Percentiles rank a stretch among this genome's conserved stretches.
Conservation (phyloP, 2,797 vertebrate species). For the Acanthurus tractus region DNA sequence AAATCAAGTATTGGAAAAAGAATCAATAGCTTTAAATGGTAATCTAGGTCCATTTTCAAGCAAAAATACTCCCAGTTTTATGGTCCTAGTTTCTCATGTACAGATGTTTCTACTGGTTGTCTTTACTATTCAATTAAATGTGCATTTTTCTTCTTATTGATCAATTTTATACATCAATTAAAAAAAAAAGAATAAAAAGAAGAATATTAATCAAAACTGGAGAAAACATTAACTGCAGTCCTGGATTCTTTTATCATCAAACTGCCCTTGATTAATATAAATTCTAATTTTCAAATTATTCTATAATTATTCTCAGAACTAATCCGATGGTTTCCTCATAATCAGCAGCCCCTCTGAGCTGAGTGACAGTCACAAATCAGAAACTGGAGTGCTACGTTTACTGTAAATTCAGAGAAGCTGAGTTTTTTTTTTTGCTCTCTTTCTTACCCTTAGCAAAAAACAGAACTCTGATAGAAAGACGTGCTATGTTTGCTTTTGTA, state of each 20-base stretch:
- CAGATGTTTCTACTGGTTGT: background rate
- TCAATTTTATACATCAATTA: background rate
- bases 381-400: background rate
- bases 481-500: slow-evolving; percentile 48
- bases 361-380: background rate
- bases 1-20: background rate
- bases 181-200: background rate
- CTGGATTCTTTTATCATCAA: too few relatives aligned
- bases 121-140: background rate
- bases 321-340: background rate
- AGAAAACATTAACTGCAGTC: background rate
- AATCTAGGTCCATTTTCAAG: background rate
- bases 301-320: background rate
- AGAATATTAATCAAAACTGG: background rate
- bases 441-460: slow-evolving; percentile 29
- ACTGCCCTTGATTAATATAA: background rate
- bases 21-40: background rate
- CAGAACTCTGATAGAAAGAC: slow-evolving; percentile 50
- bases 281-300: background rate
- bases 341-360: background rate
- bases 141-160: background rate
- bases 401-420: background rate
- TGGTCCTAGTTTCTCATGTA: background rate
- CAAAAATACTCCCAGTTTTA: background rate
- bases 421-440: background rate